Base-by-base conservation (phyloP, 2,797 vertebrate species). In the Argyrosomus regius region DNA sequence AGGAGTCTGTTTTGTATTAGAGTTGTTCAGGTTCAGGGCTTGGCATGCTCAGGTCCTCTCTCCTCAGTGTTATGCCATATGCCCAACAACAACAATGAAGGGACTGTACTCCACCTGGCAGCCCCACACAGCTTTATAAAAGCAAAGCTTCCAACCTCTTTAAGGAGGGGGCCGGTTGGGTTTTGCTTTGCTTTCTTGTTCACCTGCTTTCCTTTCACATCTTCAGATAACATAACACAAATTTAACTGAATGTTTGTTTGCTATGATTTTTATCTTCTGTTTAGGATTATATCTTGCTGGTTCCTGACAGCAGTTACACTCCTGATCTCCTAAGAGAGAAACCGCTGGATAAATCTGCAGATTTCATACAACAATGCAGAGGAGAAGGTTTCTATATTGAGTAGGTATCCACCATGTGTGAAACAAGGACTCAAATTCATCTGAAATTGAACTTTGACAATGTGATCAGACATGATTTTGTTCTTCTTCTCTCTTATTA, bases 341-440 rank as follows among this genome's bases (percentile, higher is more conserved):
- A 95, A 46, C 93, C 92, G 17, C 82, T 96, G 94, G 96, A 98
- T 89, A 96, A 96, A 86, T 97, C 97, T 75, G 81, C 87, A 31
- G 96, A 97, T 91, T 99, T 99, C 88, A 94, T 96, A 84, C 96
- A 85, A 86, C 94, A 89, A 0, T 99, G 98, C 88, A 95, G 97
- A 92, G 92, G 94, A 90, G 96, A 97, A 81, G 95, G 95, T 67
- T 98, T 98, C 93, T 91, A 96, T 86, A 95, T 96, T 71, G 93
- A 98, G 98, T 99, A 95, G 89, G 97, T 96, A 72, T 81, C 56
- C 68, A 61, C 26, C 45, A 9, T 59, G 43, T 6, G n/a, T 60
- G 2, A 67, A 67, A 73, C 58, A 75, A 71, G 4, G 16, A 60
- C n/a, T 62, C 7, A 53, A 62, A 69, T 70, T 16, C 16, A 61